These are phyloP conservation scores for Sphaeridia pumilis DNA, from an alignment of 2,888 invertebrate genomes.

Conservation along the genomic window DNA sequence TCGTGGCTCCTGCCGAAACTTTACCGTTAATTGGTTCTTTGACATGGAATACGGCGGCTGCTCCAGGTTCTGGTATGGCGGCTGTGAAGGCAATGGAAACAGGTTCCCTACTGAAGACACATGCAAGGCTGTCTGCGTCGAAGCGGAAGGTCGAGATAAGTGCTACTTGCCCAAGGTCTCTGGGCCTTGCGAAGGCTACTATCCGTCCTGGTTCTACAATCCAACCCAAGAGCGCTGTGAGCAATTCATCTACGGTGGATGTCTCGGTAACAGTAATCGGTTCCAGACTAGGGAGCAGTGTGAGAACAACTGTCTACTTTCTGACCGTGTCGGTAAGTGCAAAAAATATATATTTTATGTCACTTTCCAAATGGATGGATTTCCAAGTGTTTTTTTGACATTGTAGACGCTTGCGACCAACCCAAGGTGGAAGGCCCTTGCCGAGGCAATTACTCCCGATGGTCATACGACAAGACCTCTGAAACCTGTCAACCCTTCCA, in stretches of 20 bases:
- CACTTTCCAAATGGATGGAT: too few species aligned
- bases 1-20: slow-evolving; percentile 67
- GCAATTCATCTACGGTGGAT: slow-evolving; percentile 81
- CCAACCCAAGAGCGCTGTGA: slow-evolving; percentile 59
- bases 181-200: slow-evolving; percentile 69
- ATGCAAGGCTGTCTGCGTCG: slow-evolving; percentile 69
- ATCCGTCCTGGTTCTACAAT: slow-evolving; percentile 76
- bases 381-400: too few species aligned
- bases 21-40: slow-evolving; percentile 74
- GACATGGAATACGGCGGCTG: slow-evolving; percentile 82
- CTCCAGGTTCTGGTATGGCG: slow-evolving; percentile 84
- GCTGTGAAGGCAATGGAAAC: slow-evolving; percentile 81
- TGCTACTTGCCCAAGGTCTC: slow-evolving; percentile 68
- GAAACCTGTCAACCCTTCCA: slow-evolving; percentile 59
- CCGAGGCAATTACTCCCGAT: slow-evolving; percentile 61
- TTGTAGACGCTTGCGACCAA: slow-evolving; percentile 67
- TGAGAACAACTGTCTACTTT: slow-evolving; percentile 55
- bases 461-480: slow-evolving; percentile 58
- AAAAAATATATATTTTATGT: too few species aligned
- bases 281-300: slow-evolving; percentile 70
- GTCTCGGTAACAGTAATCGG: slow-evolving; percentile 81
- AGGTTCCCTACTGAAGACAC: slow-evolving; percentile 67
- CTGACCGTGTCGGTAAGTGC: slow-evolving; percentile 51
- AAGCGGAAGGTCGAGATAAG: slow-evolving; percentile 57
- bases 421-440: slow-evolving; percentile 64